Evolutionary conservation across 2,888 invertebrate genomes (phyloP), one percentile per base, ranked within the genome.

Genomic region (Eledona agricola): DNA sequence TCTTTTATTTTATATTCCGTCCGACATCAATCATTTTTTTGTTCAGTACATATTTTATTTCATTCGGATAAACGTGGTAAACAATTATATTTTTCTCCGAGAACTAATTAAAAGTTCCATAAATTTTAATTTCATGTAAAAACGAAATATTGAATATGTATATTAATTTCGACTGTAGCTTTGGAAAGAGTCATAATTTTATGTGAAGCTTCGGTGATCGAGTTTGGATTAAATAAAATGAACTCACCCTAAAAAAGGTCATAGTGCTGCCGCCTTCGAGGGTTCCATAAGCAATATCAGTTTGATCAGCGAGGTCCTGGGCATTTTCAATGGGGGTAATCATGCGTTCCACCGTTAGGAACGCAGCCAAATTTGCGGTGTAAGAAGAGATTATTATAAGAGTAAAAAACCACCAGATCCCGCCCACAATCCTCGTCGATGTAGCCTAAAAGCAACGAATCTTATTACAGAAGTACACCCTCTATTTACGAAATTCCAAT

Each of bases 371-470:
- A 79, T 96, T 96, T 6, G 98, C 98, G 2, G 98, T 99, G 80
- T 98, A 98, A 3, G 98, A 97, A 0, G 96, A 96, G 56, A 98
- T 93, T 73, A 98, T 96, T 74, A 99, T 98, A 23, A 99, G 83
- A 0, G 97, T 98, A 79, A 99, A 99, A 80, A 99, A 98, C 96
- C 98, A 99, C 98, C 98, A 99, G 66, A 94, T 93, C 0, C 92
- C 96, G 4, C 96, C 96, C 3, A 98, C 96, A 59, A 98, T 93
- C 42, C 98, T 81, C 0, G 98, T 98, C 2, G 93, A 93, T 1
- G 92, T 90, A 1, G 93, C 92, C 92, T 93, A 70, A 38, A 57
- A n/a, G n/a, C n/a, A n/a, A 57, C 10, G n/a, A n/a, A 38, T 22
- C 16, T 15, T 42, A 20, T 1, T 42, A 22, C 11, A 32, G 7